phyloP scores from a whole-genome alignment of 2,113 vertebrate genomes.

The Addax nasomaculatus region DNA sequence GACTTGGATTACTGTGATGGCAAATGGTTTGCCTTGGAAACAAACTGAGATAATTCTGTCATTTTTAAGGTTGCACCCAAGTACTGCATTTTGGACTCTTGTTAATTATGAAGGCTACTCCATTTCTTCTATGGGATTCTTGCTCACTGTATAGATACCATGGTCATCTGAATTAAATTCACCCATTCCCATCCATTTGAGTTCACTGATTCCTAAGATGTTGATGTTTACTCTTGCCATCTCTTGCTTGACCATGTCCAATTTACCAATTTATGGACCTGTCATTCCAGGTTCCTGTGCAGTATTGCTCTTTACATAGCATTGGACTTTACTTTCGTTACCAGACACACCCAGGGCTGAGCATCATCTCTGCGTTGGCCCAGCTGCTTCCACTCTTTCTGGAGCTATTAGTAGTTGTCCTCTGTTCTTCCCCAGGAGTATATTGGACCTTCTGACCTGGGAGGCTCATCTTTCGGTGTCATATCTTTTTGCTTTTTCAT shows the following conservation, averaged over 20 bases:
- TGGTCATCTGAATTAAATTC: neutral
- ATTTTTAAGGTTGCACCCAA: neutral
- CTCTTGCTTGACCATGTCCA: neutral
- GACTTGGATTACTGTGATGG: neutral
- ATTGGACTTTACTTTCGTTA: rapidly evolving
- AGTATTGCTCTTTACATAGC: neutral
- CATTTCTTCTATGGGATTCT: neutral
- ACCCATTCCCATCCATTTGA: neutral
- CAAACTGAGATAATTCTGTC: neutral
- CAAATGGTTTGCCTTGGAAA: neutral
- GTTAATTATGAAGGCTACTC: neutral
- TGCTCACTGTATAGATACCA: neutral
- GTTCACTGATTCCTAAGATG: neutral
- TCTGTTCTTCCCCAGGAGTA: neutral
- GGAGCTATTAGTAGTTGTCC: neutral
- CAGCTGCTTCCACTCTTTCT: neutral
- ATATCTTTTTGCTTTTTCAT: neutral
- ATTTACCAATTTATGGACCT: neutral
- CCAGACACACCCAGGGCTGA: neutral
- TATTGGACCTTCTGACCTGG: neutral
- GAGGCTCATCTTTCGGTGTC: neutral
- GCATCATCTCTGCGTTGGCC: neutral
- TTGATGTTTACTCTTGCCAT: neutral
- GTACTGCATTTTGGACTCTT: neutral
- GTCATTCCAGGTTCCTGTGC: neutral